A percentile compares a stretch with the other conserved stretches of the same genome.
These are phyloP conservation scores for Leptinotarsa juncta DNA, from an alignment of 2,888 invertebrate species.

Conservation along the genomic window DNA sequence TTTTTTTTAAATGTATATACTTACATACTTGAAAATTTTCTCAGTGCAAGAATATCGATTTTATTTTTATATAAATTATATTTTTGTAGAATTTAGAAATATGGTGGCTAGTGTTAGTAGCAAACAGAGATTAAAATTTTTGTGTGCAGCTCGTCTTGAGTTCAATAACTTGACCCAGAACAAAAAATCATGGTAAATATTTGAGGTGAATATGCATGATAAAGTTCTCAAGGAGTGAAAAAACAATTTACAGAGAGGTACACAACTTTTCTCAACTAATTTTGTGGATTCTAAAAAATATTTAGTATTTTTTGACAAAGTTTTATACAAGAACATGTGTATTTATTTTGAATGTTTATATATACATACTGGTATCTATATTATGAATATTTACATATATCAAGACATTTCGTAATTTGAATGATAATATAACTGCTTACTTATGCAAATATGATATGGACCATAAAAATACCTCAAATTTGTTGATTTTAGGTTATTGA, in stretches of 20 bases:
- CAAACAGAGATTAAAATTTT: background rate
- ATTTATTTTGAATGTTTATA: too few relatives aligned
- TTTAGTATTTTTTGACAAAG: too few relatives aligned
- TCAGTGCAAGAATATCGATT: constrained; percentile 58
- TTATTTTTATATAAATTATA: constrained; percentile 62
- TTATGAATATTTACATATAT: too few relatives aligned
- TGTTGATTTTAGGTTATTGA: background rate
- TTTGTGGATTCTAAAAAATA: too few relatives aligned
- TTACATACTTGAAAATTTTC: constrained; percentile 44
- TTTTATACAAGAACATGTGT: too few relatives aligned
- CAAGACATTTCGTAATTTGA: too few relatives aligned
- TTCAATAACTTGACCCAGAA: background rate
- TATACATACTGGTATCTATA: too few relatives aligned
- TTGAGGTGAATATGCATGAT: too few relatives aligned
- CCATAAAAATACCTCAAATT: constrained; percentile 13
- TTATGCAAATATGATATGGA: constrained; percentile 6
- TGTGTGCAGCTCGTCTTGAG: background rate
- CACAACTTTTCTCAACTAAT: too few relatives aligned
- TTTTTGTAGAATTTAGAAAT: constrained; percentile 54
- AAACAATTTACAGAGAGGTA: too few relatives aligned
- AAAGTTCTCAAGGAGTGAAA: too few relatives aligned
- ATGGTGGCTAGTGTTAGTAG: constrained; percentile 6
- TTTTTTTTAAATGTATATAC: constrained; percentile 25
- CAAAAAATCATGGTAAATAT: background rate
- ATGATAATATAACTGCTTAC: too few relatives aligned